Base-by-base conservation (phyloP, 1,140 invertebrate genomes). In the Ceratina calcarata region DNA sequence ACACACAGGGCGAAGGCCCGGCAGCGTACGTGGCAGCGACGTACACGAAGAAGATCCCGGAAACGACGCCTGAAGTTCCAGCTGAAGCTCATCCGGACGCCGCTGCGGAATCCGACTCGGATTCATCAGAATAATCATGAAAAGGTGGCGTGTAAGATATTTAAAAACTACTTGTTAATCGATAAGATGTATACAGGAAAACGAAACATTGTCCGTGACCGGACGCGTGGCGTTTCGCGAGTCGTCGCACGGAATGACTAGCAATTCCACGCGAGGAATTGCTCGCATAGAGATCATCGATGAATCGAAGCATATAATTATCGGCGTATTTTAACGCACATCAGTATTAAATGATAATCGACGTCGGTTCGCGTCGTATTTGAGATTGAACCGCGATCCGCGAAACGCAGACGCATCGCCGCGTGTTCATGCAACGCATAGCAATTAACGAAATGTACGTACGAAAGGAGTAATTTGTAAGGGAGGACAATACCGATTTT, bases 1-100 rank as follows among this genome's bases (percentile, higher is more conserved):
- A 97, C 85, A 96, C 96, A 66, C 95, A 96, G 84, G 96, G 96
- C 6, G 95, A 96, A 89, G 94, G 95, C 68, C 95, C 96, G 86
- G 95, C 95, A 81, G 96, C 96, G 61, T 97, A 97, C 90, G 91
- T 96, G 64, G 91, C 95, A 55, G 96, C 96, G 49, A 96, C 96
- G 12, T 91, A 93, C 13, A 89, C 91, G 7, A 92, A 91, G 49
- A 91, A 91, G 76, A 92, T 92, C 20, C 90, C 85, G 2, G 85
- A 86, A 51, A 53, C 67, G 6, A 86, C 81, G 13, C 81, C 85
- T 7, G 85, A 91, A 69, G 72, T 80, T n/a, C 89, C 88, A 24
- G 87, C 89, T 20, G 88, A 88, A 60, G 67, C 68, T 7, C 87
- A 87, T 8, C 74, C 88, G 4, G 81, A 81, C 12, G 76, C 88